phyloP scores from a whole-genome alignment of 2,888 invertebrate species.

The Drosophila nr. perissopoda region DNA sequence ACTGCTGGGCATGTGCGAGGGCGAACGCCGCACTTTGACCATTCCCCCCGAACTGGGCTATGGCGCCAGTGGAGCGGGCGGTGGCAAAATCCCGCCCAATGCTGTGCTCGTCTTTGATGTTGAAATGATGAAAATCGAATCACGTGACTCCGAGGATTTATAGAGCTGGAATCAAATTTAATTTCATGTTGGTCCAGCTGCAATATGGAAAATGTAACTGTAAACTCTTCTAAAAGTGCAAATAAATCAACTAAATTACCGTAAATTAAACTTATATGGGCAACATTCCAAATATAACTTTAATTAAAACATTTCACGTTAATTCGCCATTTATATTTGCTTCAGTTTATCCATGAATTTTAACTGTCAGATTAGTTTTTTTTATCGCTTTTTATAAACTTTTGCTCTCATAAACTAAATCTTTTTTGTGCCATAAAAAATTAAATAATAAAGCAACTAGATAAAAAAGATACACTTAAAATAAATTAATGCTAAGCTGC shows the following conservation, averaged over 20 bases:
- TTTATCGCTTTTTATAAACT: not conserved
- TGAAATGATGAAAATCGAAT: constrained; percentile 91
- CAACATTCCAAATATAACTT: not conserved
- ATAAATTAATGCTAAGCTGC: not conserved
- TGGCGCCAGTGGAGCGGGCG: constrained; percentile 92
- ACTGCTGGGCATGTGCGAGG: constrained; percentile 94
- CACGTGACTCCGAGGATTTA: constrained; percentile 85
- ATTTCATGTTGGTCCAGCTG: not conserved
- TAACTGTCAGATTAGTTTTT: not conserved
- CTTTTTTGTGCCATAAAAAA: not conserved
- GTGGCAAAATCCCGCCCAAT: constrained; percentile 93
- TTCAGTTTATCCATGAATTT: not conserved
- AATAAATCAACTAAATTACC: not conserved
- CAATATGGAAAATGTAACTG: not conserved
- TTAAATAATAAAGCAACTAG: not conserved
- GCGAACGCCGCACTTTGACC: constrained; percentile 93
- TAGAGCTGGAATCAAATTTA: constrained; percentile 18
- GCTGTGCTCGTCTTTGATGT: constrained; percentile 93
- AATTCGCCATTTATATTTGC: not conserved
- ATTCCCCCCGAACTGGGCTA: constrained; percentile 95
- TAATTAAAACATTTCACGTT: not conserved
- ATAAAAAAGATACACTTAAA: not conserved
- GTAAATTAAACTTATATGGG: not conserved
- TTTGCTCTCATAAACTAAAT: not conserved
- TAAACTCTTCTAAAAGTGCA: not conserved